Base-by-base conservation (phyloP, 2,888 invertebrate genomes). In the Cataglyphis albicans region DNA sequence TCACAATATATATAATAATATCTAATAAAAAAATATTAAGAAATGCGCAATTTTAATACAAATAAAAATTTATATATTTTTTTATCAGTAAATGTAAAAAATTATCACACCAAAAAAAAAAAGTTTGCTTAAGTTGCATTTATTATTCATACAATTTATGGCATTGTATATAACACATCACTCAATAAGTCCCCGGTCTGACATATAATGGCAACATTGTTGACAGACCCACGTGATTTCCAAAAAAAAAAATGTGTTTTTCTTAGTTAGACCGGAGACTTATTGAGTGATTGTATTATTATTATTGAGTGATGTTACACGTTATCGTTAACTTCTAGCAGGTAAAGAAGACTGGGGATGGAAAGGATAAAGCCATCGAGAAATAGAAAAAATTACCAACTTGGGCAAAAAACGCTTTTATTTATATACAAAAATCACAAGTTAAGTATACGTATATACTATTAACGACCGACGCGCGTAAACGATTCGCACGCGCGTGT, bases 351-450 rank as follows among this genome's bases (percentile, higher is more conserved):
- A n/a, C 18, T 6, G 38, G 29, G 0, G 9, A 1, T 18, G 74
- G 38, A 3, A 32, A 55, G 6, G 55, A 29, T 32, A 1, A 32
- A 59, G 59, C n/a, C 6, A n/a, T 48, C 15, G 7, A 32, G 10
- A 35, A 18, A 41, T 10, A 10, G 18, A 48, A 63, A 29, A 75
- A 15, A 55, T 64, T 83, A 83, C 68, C 59, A 73, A 73, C 63
- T 87, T 90, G 86, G 86, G 90, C 90, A 25, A 25, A 86, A 83
- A 89, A 90, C 85, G 89, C 83, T 89, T 92, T 92, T 92, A 92
- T 92, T 92, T 92, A 92, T 92, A 92, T 91, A 91, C 92, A 90
- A 90, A 91, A 92, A 92, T 92, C 92, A 91, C 92, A 92, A 91
- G 90, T 88, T 89, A 89, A 89, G 86, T 86, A 83, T 88, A 91